Conservation (phyloP, 2,113 vertebrate genomes). For the Pantherophis guttatus region DNA sequence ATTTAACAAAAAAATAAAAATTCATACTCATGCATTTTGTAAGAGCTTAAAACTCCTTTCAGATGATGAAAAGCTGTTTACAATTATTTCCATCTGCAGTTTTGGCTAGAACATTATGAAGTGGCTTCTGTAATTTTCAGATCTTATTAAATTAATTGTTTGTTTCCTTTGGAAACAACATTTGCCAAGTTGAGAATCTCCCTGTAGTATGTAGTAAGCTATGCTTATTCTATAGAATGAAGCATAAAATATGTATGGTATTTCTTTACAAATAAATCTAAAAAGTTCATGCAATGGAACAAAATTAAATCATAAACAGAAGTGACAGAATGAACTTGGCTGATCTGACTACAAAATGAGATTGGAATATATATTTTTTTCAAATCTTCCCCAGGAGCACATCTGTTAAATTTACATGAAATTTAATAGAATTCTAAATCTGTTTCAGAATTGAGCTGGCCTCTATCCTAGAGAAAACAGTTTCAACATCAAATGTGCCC, state of each 20-base stretch:
- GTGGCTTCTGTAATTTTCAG: slow-evolving; percentile 2
- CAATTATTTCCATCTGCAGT: slow-evolving; percentile 23
- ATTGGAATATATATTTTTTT: not conserved
- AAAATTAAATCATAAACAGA: not conserved
- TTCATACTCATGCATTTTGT: not conserved
- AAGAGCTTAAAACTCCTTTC: slow-evolving; percentile 6
- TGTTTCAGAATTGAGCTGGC: not conserved
- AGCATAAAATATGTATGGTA: not conserved
- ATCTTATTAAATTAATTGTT: slow-evolving; percentile 37
- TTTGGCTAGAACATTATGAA: slow-evolving; percentile 18
- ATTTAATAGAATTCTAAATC: not conserved
- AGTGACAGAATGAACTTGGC: not conserved
- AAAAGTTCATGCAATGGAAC: not conserved
- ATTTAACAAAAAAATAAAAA: slow-evolving; percentile 24
- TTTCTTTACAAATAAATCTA: slow-evolving; percentile 15
- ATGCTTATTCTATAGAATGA: not conserved
- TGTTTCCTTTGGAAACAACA: slow-evolving; percentile 44
- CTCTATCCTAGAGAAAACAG: not conserved
- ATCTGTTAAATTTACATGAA: not conserved
- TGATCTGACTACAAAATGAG: not conserved
- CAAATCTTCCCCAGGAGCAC: not conserved
- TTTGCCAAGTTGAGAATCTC: slow-evolving; percentile 27
- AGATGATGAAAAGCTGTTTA: not conserved
- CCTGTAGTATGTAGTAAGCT: not conserved
- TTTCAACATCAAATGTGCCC: not conserved